Evolutionary conservation across 2,113 vertebrate species (phyloP).

Genomic region (rat (Rattus norvegicus)): GRCr8 NC_086028.1:17206501-17207000

Average conservation of each 20-base stretch:
- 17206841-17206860: too few relatives aligned
- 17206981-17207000: constrained; percentile 3
- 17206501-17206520: neutral
- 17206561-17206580: neutral
- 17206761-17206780: neutral
- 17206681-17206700: neutral
- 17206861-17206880: neutral
- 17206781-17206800: neutral
- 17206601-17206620: neutral
- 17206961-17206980: neutral
- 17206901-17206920: neutral
- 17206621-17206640: neutral
- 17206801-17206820: too few relatives aligned
- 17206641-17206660: too few relatives aligned
- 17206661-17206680: neutral
- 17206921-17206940: constrained; percentile 3
- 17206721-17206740: neutral
- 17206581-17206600: neutral
- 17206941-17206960: neutral
- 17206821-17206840: neutral
- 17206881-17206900: neutral
- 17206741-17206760: neutral
- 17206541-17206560: neutral
- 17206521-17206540: neutral
- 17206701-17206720: neutral